Evolutionary conservation across 2,113 vertebrate genomes (phyloP).

Genomic region (Engystomops pustulosus): DNA sequence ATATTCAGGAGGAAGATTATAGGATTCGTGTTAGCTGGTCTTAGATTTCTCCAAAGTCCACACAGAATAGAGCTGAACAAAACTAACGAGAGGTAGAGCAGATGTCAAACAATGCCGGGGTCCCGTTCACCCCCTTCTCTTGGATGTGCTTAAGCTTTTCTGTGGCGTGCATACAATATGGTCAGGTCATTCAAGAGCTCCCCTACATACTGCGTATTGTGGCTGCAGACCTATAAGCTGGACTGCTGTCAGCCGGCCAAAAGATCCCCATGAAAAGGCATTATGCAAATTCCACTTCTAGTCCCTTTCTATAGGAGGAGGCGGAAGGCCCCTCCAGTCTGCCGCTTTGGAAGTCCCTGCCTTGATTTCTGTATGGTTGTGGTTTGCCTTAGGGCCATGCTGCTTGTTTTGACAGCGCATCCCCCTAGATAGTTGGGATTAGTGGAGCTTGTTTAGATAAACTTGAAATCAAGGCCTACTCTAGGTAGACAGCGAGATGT

Average conservation of each 20-base stretch:
- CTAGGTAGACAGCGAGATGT: slow-evolving; percentile 93
- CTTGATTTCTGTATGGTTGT: slow-evolving; percentile 90
- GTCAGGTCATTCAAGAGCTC: slow-evolving; percentile 87
- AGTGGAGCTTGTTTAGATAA: slow-evolving; percentile 99
- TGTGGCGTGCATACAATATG: slow-evolving; percentile 78
- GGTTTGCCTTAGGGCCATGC: slow-evolving; percentile 98
- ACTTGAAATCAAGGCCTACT: slow-evolving; percentile 93
- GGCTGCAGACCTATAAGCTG: slow-evolving; percentile 81
- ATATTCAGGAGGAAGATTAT: slow-evolving; percentile 90
- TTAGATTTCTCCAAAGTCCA: slow-evolving; percentile 85
- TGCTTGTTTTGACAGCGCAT: slow-evolving; percentile 99
- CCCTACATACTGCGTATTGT: slow-evolving; percentile 85
- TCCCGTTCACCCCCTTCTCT: slow-evolving; percentile 81
- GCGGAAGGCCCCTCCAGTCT: slow-evolving; percentile 76
- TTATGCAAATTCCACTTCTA: slow-evolving; percentile 95
- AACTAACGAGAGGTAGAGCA: slow-evolving; percentile 87
- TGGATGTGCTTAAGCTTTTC: slow-evolving; percentile 82
- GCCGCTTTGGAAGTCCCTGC: slow-evolving; percentile 84
- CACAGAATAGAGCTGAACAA: slow-evolving; percentile 85
- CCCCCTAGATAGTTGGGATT: slow-evolving; percentile 99
- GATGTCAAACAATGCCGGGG: slow-evolving; percentile 86
- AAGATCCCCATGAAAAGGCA: slow-evolving; percentile 96
- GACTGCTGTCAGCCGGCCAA: slow-evolving; percentile 85
- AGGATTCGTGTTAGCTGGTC: slow-evolving; percentile 83
- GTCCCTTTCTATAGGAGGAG: slow-evolving; percentile 77